Conservation (phyloP, 30 jellyfish, hydroid and myxozoan species). For the Catostylus mosaicus region DNA sequence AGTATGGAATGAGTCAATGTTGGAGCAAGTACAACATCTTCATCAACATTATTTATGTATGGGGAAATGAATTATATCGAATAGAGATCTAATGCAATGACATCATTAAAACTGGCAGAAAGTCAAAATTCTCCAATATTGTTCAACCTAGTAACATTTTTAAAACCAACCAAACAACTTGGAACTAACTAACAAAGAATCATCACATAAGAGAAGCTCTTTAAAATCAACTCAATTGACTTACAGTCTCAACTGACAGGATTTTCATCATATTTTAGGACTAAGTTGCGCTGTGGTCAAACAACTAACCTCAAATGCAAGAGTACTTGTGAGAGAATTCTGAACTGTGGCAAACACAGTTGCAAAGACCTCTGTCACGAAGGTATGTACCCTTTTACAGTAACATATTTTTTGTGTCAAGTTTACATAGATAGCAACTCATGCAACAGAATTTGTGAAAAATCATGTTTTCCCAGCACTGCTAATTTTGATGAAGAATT, state of each 20-base stretch:
- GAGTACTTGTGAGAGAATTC: slow-evolving; percentile 58
- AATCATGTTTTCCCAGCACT: neutral
- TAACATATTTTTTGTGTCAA: neutral
- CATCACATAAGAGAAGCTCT: neutral
- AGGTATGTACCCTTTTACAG: slow-evolving; percentile 46
- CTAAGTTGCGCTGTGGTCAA: slow-evolving; percentile 93
- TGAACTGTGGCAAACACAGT: slow-evolving; percentile 80
- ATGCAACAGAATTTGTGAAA: neutral
- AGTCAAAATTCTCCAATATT: no score
- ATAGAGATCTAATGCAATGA: neutral
- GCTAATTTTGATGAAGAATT: neutral
- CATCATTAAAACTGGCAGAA: neutral
- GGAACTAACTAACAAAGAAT: neutral
- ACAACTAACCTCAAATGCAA: slow-evolving; percentile 60
- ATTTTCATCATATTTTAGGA: slow-evolving; percentile 31
- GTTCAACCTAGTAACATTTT: neutral
- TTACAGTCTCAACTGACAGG: neutral
- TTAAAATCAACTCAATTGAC: neutral
- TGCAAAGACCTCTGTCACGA: slow-evolving; percentile 85
- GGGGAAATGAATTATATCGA: no score
- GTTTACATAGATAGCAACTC: neutral
- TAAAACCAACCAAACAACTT: neutral
- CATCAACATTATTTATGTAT: no score
- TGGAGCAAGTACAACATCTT: no score
- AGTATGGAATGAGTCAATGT: neutral